Conservation (phyloP, 2,113 vertebrate genomes). For the Semnornis frantzii region DNA sequence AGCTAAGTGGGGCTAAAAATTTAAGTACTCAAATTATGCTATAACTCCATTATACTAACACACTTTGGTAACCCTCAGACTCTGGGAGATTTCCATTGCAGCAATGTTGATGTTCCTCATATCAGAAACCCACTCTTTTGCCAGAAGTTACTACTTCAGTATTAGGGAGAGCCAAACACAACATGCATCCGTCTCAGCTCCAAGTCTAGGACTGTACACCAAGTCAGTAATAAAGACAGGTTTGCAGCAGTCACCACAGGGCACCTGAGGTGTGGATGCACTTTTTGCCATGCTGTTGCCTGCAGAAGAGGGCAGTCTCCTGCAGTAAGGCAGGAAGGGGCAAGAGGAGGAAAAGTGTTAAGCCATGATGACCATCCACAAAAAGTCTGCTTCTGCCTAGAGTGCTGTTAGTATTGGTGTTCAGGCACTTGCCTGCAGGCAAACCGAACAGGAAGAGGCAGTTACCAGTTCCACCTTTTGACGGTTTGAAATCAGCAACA, state of each 20-base stretch:
- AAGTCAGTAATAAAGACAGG: neutral
- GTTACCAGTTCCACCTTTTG: neutral
- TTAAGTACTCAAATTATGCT: neutral
- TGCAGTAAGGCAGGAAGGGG: neutral
- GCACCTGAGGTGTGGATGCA: neutral
- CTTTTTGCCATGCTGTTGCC: neutral
- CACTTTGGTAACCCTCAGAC: neutral
- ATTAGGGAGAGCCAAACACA: neutral
- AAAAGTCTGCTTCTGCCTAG: neutral
- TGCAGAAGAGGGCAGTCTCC: neutral
- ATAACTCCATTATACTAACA: neutral
- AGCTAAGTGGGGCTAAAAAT: neutral
- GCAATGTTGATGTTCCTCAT: neutral
- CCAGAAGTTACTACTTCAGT: neutral
- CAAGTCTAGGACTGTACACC: too few species aligned
- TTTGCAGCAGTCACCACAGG: neutral
- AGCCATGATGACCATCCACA: accelerated
- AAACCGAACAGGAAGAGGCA: neutral
- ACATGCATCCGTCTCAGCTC: neutral
- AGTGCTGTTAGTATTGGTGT: accelerated
- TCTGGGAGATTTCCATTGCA: neutral
- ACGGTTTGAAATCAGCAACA: neutral
- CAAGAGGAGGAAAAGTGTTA: neutral
- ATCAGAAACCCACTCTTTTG: neutral
- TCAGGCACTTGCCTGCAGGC: neutral